Evolutionary conservation across 2,797 vertebrate species (phyloP), one percentile per base, ranked within the genome.

Genomic region (Aphelocoma californica): DNA sequence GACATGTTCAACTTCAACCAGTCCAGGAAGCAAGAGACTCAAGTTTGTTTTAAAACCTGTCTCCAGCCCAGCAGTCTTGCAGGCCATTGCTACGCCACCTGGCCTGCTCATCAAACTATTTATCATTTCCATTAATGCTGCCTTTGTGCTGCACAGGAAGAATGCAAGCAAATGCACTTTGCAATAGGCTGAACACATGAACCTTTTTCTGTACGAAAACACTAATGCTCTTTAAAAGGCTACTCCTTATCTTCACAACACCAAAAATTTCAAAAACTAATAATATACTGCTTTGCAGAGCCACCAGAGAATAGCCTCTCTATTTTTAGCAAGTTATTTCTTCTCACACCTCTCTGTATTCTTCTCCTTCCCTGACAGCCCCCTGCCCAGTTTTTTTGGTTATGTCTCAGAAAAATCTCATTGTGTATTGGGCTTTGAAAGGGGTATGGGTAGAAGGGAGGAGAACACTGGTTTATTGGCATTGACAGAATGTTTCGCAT

Each of bases 51-150:
- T 82, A 92, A 90, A 84, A 96, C 84, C 65, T 91, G 95, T 94
- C 96, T 96, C 93, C 83, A 97, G 94, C 92, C 92, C 88, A 70
- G 88, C 92, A 96, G 97, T 78, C 89, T 97, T 96, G 96, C 36
- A 3, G 93, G 94, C 90, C 75, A 97, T 93, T 95, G 95, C 81
- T 93, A 72, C 25, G 97, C 96, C 96, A 98, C 96, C 97, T 98
- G 98, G 96, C 90, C 93, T 86, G 87, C 84, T 97, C 96, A 83
- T 95, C 86, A 97, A 93, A 73, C 94, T 95, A 97, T 98, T 98
- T 95, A 97, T 98, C 96, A 97, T 95, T 95, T 95, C 79, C 14
- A 23, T 95, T 97, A 97, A 96, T 95, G 87, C 90, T 86, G 87
- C 69, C 92, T 96, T 96, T 90, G 72, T 96, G 81, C 72, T 81